Evolutionary conservation across 2,797 vertebrate genomes (phyloP), one percentile per base, ranked within the genome.

Genomic region (Hippoglossus hippoglossus): DNA sequence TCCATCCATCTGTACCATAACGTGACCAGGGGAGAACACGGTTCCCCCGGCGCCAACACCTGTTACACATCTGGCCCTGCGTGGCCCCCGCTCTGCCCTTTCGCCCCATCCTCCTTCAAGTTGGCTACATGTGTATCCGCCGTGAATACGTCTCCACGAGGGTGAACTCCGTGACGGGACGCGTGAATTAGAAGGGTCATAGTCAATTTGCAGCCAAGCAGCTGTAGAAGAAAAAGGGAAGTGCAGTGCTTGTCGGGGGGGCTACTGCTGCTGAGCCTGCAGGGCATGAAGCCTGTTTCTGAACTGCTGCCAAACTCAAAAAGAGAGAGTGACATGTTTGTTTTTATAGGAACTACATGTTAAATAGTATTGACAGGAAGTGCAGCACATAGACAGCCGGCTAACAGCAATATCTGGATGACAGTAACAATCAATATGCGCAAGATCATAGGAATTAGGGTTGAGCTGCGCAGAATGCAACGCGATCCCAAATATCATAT

Each of bases 61-160:
- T 92, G 89, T 83, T 87, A 70, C 67, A 89, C 79, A 89, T 89
- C 83, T 87, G 80, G 67, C 62, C 61, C 64, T 15, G 28, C 60
- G 61, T 63, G 51, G 55, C 57, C 61, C 21, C n/a, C 3, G 8
- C 24, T 71, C 58, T 86, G 71, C 34, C 67, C 75, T 83, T 63
- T 64, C 26, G 49, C 46, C 77, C 54, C 28, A 31, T 62, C n/a
- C 6, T 75, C 80, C 67, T 77, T 79, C 11, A 64, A 73, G 64
- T 62, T 24, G 6, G 28, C 63, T 75, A 80, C 73, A 62, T 18
- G 66, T 34, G 67, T 39, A 64, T 80, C 71, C 70, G 69, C 77
- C 66, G 15, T 83, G 41, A 67, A 77, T 64, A 58, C 19, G 51
- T 69, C 66, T 73, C 63, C 18, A 67, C 58, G 46, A 50, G 63